A percentile compares a stretch with the other conserved stretches of the same genome.
Conservation (phyloP, 2,113 vertebrate species). For the Sterna hirundo region DNA sequence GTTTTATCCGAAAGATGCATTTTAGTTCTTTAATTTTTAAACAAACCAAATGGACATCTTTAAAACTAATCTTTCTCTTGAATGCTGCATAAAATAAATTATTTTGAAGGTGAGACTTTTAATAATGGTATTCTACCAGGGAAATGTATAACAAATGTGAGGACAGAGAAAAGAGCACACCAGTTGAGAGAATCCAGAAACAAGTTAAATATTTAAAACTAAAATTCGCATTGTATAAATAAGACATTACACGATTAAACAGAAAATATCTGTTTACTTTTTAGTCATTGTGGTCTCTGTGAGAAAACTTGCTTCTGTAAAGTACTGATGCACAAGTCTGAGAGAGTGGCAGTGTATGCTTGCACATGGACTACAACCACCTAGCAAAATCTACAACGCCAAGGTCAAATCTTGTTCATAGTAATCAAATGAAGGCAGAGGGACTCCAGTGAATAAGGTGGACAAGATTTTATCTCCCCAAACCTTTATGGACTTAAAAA, state of each 20-base stretch:
- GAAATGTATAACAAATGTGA: constrained; percentile 10
- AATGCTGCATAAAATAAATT: background rate
- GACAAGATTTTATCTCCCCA: background rate
- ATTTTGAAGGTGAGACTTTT: background rate
- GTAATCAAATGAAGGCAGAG: background rate
- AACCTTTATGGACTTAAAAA: background rate
- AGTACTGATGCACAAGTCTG: background rate
- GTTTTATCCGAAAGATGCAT: background rate
- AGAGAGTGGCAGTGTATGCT: background rate
- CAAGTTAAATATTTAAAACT: constrained; percentile 64
- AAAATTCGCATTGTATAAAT: constrained; percentile 30
- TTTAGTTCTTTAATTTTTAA: background rate
- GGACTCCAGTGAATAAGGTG: background rate
- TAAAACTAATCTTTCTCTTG: background rate
- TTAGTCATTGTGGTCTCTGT: background rate
- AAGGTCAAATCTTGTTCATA: background rate
- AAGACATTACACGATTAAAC: constrained; percentile 17
- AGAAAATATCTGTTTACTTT: constrained; percentile 38
- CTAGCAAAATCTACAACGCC: background rate
- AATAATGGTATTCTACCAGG: background rate
- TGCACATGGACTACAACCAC: background rate
- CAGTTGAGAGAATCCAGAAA: constrained; percentile 25
- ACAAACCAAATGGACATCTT: background rate
- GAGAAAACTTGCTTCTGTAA: background rate
- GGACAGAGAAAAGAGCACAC: background rate